Conservation (phyloP, 2,113 vertebrate genomes). For the Illadopsis cleaveri region DNA sequence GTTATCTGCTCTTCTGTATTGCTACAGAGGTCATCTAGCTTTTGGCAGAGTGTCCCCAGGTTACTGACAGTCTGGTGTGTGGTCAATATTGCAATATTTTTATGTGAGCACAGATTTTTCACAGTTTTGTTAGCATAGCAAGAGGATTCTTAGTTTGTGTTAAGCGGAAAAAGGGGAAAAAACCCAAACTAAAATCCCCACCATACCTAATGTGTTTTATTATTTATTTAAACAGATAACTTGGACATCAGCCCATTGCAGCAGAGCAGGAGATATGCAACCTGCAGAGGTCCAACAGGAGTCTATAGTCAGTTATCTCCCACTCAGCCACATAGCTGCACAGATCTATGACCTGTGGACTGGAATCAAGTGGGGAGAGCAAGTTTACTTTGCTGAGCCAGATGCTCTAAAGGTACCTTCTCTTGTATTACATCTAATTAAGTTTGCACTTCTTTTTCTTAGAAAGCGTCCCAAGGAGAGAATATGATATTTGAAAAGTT, state of each 20-base stretch:
- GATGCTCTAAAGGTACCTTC: constrained; percentile 87
- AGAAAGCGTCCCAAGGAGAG: neutral
- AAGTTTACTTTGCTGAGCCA: constrained; percentile 87
- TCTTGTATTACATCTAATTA: neutral
- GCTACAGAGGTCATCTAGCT: neutral
- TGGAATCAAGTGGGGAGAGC: constrained; percentile 86
- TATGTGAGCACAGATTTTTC: neutral
- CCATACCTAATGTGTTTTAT: neutral
- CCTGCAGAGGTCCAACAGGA: constrained; percentile 85
- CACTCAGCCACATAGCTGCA: constrained; percentile 88
- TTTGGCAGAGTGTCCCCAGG: neutral
- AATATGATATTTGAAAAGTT: neutral
- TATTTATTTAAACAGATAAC: constrained; percentile 79
- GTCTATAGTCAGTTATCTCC: constrained; percentile 86
- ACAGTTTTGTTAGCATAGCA: neutral
- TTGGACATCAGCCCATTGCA: constrained; percentile 83
- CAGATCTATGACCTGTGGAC: constrained; percentile 91
- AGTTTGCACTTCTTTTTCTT: neutral
- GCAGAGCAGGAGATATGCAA: constrained; percentile 79
- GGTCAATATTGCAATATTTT: neutral
- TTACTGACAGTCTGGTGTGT: neutral
- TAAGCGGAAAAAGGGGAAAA: neutral
- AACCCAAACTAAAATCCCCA: rapidly evolving
- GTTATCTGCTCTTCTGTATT: neutral
- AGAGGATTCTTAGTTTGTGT: neutral